Evolutionary conservation across 1,140 invertebrate species (phyloP).

Genomic region (Reticulitermes speratus): DNA sequence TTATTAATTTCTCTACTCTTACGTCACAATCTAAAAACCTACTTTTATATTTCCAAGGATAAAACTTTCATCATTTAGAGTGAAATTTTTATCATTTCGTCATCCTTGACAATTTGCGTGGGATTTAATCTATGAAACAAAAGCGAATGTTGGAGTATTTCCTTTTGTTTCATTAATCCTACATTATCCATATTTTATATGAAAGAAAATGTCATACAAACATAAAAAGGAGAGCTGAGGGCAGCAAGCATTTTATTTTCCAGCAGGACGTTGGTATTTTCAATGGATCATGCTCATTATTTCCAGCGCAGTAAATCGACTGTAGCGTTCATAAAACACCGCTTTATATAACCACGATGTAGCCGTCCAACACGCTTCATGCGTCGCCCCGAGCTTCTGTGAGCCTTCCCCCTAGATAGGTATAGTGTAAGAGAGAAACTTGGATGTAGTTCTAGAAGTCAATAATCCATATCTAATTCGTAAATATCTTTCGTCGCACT

Average conservation of each 20-base stretch:
- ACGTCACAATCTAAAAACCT: no score
- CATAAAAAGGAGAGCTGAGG: neutral
- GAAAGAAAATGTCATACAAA: neutral
- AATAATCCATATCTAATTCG: no score
- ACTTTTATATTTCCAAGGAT: neutral
- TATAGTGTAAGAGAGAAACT: no score
- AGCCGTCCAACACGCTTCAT: neutral
- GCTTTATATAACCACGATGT: neutral
- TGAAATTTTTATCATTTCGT: neutral
- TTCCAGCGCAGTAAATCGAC: neutral
- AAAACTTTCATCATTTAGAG: neutral
- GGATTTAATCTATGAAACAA: neutral
- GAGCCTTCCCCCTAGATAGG: neutral
- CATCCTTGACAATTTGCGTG: neutral
- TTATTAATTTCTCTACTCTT: no score
- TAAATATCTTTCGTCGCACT: no score
- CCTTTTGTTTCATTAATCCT: neutral
- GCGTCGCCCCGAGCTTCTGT: neutral
- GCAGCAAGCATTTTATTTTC: neutral
- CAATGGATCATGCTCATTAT: neutral
- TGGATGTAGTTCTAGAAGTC: no score
- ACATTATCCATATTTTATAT: neutral
- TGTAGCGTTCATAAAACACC: neutral
- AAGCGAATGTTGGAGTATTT: neutral
- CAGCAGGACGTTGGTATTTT: neutral